Percentiles rank a stretch among this genome's conserved stretches.
Conservation (phyloP, 2,113 vertebrate genomes). For the Dendrocopos noguchii region DNA sequence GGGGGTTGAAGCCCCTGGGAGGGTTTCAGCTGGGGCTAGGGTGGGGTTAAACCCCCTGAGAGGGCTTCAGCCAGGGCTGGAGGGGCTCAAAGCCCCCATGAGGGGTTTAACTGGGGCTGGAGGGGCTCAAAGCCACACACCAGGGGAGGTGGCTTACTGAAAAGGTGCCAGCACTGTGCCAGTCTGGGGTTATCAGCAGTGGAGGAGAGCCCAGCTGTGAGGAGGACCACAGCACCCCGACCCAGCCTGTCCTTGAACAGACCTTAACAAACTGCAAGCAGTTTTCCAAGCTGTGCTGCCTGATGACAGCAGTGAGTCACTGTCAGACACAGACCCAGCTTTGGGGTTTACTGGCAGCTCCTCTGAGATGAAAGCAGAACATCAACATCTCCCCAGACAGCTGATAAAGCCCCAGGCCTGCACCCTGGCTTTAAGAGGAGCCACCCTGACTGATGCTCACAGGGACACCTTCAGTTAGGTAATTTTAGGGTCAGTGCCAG, state of each 20-base stretch:
- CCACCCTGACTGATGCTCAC: not conserved
- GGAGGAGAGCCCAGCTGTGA: not conserved
- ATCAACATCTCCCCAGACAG: not conserved
- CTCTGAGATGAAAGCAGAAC: not conserved
- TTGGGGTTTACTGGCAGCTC: not conserved
- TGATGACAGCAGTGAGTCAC: not conserved
- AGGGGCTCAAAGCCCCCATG: too few relatives aligned
- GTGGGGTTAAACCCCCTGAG: too few relatives aligned
- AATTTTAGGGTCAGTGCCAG: not conserved
- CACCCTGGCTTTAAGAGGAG: not conserved
- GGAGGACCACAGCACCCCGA: not conserved
- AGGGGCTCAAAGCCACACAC: rapidly evolving
- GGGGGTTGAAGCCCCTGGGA: too few relatives aligned
- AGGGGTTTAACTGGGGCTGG: too few relatives aligned
- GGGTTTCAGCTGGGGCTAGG: too few relatives aligned
- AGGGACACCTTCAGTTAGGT: not conserved
- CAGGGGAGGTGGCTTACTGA: not conserved
- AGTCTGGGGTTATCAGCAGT: not conserved
- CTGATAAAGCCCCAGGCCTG: not conserved
- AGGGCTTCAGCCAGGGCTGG: too few relatives aligned
- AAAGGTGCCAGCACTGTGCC: not conserved
- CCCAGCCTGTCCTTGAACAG: not conserved
- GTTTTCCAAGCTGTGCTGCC: not conserved
- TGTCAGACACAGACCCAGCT: not conserved
- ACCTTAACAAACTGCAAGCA: not conserved